A percentile compares a stretch with the other conserved stretches of the same genome.
phyloP scores from a whole-genome alignment of 1,140 invertebrate genomes.

The Brachionus paranguensis region DNA sequence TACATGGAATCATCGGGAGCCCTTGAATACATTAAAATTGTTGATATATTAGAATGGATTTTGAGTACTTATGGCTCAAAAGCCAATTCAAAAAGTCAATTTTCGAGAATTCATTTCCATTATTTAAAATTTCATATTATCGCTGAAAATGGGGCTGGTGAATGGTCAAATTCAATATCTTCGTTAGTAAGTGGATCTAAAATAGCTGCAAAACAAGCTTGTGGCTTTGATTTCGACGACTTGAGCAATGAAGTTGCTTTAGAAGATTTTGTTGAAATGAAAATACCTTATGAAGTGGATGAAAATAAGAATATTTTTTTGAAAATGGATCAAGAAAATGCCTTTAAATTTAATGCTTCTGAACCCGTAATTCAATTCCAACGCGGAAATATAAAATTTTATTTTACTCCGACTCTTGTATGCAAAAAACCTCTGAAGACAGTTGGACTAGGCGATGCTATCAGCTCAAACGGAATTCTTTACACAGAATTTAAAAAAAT shows the following conservation, averaged over 20 bases:
- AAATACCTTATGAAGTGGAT: constrained; percentile 50
- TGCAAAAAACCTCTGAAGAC: constrained; percentile 57
- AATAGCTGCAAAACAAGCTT: constrained; percentile 55
- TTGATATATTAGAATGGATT: constrained; percentile 56
- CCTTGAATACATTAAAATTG: constrained; percentile 46
- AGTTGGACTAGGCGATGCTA: constrained; percentile 58
- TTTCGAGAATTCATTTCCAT: constrained; percentile 57
- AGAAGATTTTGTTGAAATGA: constrained; percentile 47
- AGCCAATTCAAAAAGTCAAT: constrained; percentile 45
- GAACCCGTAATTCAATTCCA: constrained; percentile 53
- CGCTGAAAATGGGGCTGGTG: constrained; percentile 46
- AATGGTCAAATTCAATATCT: constrained; percentile 53
- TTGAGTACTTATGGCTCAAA: constrained; percentile 52
- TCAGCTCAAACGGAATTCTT: constrained; percentile 56
- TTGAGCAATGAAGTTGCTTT: constrained; percentile 44
- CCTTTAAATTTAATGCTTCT: constrained; percentile 44
- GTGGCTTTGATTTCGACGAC: constrained; percentile 48
- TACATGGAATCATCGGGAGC: neutral
- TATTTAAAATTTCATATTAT: constrained; percentile 58
- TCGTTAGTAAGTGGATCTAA: constrained; percentile 55
- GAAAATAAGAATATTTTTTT: constrained; percentile 49
- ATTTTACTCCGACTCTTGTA: constrained; percentile 57
- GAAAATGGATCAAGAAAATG: constrained; percentile 9
- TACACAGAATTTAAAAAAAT: constrained; percentile 47
- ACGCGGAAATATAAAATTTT: constrained; percentile 52